These are phyloP conservation scores for Danionella dracula DNA, from an alignment of 2,797 vertebrate species.

Conservation along the genomic window DNA sequence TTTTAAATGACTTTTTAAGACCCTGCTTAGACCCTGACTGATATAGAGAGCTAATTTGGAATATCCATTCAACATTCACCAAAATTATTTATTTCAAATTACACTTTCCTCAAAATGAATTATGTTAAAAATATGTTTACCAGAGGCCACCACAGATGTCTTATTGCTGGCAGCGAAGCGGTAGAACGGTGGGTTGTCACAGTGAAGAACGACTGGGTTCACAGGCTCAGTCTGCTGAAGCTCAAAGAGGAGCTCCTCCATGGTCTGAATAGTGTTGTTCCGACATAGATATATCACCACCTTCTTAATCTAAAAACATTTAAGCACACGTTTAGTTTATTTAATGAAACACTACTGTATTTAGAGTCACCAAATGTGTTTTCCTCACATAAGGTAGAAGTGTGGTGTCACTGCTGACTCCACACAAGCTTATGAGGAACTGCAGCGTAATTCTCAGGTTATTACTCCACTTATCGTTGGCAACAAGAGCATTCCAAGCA, in stretches of 20 bases:
- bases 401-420: conserved; percentile 94
- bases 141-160: conserved; percentile 86
- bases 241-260: conserved; percentile 98
- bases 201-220: conserved; percentile 94
- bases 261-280: conserved; percentile 97
- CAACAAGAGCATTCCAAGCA: conserved; percentile 94
- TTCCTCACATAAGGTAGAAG: conserved; percentile 87
- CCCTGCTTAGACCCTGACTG: no score
- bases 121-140: conserved; percentile 64
- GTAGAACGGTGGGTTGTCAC: conserved; percentile 97
- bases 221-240: conserved; percentile 96
- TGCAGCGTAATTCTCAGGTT: conserved; percentile 91
- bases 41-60: no score
- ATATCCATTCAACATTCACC: no score
- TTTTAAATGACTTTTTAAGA: no score
- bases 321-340: not conserved
- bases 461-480: conserved; percentile 97
- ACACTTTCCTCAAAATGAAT: no score
- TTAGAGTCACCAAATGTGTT: not conserved
- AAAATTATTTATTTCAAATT: no score
- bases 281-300: conserved; percentile 95
- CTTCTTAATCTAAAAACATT: conserved; percentile 86
- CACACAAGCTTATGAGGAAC: conserved; percentile 95
- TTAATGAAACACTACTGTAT: not conserved
- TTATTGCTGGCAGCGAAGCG: conserved; percentile 95